Base-by-base conservation (phyloP, 2,888 invertebrate genomes). In the Trachelus troglodyta region DNA sequence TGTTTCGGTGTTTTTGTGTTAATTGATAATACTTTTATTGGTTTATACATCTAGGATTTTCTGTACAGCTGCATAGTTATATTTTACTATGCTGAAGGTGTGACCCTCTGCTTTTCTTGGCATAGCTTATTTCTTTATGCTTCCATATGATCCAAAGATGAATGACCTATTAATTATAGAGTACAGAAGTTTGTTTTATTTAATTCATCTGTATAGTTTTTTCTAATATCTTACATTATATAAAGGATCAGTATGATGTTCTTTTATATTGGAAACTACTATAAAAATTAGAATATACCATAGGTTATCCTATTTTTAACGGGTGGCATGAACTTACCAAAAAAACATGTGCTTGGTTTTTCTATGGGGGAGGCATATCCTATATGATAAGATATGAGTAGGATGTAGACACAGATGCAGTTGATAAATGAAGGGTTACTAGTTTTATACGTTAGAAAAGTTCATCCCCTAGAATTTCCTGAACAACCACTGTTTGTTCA, bases 281-380 rank as follows among this genome's bases (percentile, higher is more conserved):
- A 23, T 56, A 23, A 56, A 40, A 56, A 9, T 56, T 56, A 2
- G 9, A 56, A 6, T 56, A 56, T 56, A 23, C 56, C 9, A 23
- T 56, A 23, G 56, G 56, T 23, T 56, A 56, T 56, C 9, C 23
- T 56, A 56, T 56, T 56, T 56, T 23, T 56, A 56, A 23, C 23
- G 40, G 9, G 56, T 56, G 56, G 56, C 23, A 56, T 23, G 56
- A 56, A 56, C 56, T 15, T 23, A 56, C 56, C 56, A 9, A 56
- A 56, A 56, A 56, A 71, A 71, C 71, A 71, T 15, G 71, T 71
- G 71, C 71, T 71, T 33, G 71, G 34, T 33, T 71, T 71, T 71
- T 71, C 71, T 33, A 71, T 56, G 71, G 34, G 71, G 71, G 71
- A 34, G 71, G 34, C 33, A 71, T 23, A 56, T 71, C 33, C 71